phyloP scores from a whole-genome alignment of 2,888 invertebrate species.

The Dryadula phaetusa region DNA sequence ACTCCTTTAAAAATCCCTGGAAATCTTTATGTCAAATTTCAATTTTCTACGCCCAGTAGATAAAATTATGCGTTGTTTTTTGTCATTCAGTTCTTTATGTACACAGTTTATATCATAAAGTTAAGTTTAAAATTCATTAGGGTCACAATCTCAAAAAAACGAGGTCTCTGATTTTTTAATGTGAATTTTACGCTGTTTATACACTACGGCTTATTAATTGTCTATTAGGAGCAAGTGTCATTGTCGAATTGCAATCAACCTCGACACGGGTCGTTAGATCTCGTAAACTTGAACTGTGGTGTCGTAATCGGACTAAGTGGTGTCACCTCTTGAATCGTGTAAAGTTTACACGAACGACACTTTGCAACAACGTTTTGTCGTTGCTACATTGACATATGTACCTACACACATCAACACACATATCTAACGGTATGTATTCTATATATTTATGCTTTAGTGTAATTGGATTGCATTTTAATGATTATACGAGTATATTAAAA shows the following conservation, averaged over 20 bases:
- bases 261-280: conserved; percentile 56
- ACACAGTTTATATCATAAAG: conserved; percentile 5
- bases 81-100: too few species aligned
- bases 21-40: neutral
- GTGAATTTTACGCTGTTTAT: conserved; percentile 27
- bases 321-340: conserved; percentile 7
- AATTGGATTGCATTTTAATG: neutral
- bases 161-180: conserved; percentile 21
- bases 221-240: conserved; percentile 48
- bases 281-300: conserved; percentile 52
- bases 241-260: conserved; percentile 48
- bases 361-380: neutral
- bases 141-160: conserved; percentile 33
- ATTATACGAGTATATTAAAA: too few species aligned
- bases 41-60: too few species aligned
- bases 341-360: neutral
- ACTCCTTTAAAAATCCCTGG: neutral
- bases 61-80: too few species aligned
- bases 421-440: too few species aligned
- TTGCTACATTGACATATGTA: neutral
- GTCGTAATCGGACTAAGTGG: conserved; percentile 46
- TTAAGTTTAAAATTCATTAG: conserved; percentile 35
- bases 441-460: neutral
- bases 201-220: conserved; percentile 40
- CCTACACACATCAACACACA: too few species aligned